phyloP scores from a whole-genome alignment of 2,888 invertebrate species.

The Rhabditoides inermis region DNA sequence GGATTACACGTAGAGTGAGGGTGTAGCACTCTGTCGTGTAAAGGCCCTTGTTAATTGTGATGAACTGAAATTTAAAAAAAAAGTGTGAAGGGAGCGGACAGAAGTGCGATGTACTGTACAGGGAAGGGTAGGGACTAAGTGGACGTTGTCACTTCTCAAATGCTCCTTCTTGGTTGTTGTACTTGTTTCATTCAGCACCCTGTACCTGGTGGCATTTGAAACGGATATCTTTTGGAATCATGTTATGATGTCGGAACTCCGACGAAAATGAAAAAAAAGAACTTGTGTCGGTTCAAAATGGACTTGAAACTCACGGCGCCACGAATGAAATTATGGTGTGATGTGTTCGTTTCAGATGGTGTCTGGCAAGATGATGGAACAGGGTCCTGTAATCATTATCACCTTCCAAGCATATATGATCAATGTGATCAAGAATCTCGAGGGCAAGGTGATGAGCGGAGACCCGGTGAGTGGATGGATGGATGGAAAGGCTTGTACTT shows the following conservation, averaged over 20 bases:
- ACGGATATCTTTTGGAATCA: neutral
- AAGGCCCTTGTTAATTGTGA: too few species aligned
- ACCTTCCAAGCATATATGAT: slow-evolving; percentile 94
- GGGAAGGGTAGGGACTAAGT: too few species aligned
- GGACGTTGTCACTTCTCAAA: too few species aligned
- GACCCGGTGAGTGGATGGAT: slow-evolving; percentile 63
- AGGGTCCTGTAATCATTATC: slow-evolving; percentile 90
- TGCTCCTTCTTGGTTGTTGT: neutral
- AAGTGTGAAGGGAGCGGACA: too few species aligned
- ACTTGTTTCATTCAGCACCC: neutral
- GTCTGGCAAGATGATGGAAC: slow-evolving; percentile 97
- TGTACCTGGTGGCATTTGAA: too few species aligned
- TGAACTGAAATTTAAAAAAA: too few species aligned
- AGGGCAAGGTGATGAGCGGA: slow-evolving; percentile 80
- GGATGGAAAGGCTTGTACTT: neutral
- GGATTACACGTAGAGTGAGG: too few species aligned
- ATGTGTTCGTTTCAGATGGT: slow-evolving; percentile 65
- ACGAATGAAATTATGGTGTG: too few species aligned
- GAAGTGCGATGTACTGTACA: too few species aligned
- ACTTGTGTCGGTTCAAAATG: too few species aligned
- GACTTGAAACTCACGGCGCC: too few species aligned
- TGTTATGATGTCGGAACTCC: neutral
- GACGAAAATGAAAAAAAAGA: neutral
- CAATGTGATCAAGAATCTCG: slow-evolving; percentile 76
- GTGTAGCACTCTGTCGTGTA: too few species aligned